Percentiles rank a stretch among this genome's conserved stretches.
Evolutionary conservation across 2,888 invertebrate species (phyloP).

Genomic region (Macropis europaea): DNA sequence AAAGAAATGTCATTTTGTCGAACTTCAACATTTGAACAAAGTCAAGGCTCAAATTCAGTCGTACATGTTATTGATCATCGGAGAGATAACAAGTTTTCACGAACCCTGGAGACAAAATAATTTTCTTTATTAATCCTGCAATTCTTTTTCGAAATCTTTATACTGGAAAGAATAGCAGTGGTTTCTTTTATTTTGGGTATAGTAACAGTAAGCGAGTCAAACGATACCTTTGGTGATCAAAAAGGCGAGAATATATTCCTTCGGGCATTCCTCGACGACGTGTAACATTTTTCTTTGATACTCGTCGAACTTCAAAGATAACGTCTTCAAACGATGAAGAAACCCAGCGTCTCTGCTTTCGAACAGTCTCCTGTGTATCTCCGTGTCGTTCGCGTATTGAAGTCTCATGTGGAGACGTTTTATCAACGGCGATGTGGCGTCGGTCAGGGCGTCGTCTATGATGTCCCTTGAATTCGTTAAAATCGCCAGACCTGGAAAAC

Average conservation of each 20-base stretch:
- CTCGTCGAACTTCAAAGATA: conserved; percentile 7
- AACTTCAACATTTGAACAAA: too few species aligned
- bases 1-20: too few species aligned
- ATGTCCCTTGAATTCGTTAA: conserved; percentile 18
- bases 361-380: conserved; percentile 25
- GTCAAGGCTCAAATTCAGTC: too few species aligned
- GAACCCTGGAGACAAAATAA: too few species aligned
- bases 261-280: conserved; percentile 40
- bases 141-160: too few species aligned
- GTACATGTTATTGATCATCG: too few species aligned
- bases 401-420: conserved; percentile 14
- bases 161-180: too few species aligned
- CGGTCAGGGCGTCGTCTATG: conserved; percentile 20
- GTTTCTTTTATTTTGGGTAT: too few species aligned
- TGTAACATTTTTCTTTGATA: conserved; percentile 7
- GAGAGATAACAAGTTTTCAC: too few species aligned
- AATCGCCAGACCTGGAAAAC: conserved; percentile 10
- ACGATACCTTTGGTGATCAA: conserved; percentile 41
- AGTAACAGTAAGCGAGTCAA: too few species aligned
- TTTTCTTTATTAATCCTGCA: too few species aligned
- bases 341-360: conserved; percentile 19
- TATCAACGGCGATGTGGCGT: background rate
- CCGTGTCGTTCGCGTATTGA: conserved; percentile 24
- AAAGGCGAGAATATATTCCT: conserved; percentile 17
- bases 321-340: background rate